Evolutionary conservation across 2,797 vertebrate genomes (phyloP).

Genomic region (Falco naumanni): DNA sequence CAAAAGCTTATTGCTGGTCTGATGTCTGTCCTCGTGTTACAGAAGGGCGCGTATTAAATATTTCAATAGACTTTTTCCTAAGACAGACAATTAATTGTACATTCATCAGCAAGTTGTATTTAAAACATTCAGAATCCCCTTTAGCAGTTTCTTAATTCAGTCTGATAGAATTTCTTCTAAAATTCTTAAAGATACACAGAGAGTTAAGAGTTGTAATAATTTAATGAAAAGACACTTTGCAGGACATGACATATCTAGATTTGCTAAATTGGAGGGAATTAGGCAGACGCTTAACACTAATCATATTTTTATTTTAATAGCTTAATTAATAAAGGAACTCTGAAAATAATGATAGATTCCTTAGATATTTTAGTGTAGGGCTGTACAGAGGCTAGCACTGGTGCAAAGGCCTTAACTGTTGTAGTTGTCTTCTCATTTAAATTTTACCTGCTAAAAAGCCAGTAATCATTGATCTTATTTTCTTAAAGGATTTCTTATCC

Average conservation of each 20-base stretch:
- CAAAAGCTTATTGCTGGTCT: background rate
- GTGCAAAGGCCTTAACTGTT: background rate
- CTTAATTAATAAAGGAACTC: conserved; percentile 37
- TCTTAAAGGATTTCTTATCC: conserved; percentile 14
- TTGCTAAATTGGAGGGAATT: conserved; percentile 21
- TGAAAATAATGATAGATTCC: background rate
- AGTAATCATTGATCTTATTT: conserved; percentile 33
- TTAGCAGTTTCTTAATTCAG: background rate
- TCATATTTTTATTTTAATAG: background rate
- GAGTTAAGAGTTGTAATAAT: background rate
- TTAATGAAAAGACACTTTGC: background rate
- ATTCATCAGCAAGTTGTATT: background rate
- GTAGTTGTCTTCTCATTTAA: conserved; percentile 23
- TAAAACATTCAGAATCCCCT: background rate
- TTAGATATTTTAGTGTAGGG: background rate
- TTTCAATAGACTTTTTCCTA: background rate
- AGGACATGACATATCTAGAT: background rate
- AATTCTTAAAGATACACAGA: background rate
- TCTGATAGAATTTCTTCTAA: background rate
- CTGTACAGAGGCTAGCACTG: background rate
- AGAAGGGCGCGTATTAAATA: background rate
- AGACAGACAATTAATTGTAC: background rate
- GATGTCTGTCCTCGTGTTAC: background rate
- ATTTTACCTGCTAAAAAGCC: conserved; percentile 16
- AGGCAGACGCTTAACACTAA: background rate